Conservation (phyloP, 2,888 invertebrate species). For the Drosophila lacicola region DNA sequence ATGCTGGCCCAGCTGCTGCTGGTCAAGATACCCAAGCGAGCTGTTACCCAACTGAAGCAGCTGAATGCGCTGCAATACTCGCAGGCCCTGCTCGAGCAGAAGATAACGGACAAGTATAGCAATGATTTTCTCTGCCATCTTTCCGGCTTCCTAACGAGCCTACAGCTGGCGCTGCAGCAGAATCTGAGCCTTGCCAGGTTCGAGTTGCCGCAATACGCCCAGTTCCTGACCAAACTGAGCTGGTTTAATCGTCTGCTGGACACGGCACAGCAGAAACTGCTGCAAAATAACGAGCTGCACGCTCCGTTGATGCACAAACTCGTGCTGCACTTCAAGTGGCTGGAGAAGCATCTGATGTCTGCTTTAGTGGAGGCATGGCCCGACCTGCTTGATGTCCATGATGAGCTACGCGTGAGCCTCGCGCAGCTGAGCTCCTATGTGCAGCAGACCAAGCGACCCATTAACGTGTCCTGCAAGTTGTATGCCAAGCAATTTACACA, state of each 20-base stretch:
- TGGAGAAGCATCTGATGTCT: constrained; percentile 88
- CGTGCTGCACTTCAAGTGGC: constrained; percentile 90
- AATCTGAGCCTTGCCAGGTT: constrained; percentile 60
- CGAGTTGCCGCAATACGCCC: constrained; percentile 64
- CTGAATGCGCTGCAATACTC: constrained; percentile 82
- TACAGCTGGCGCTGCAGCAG: constrained; percentile 58
- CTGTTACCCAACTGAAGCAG: constrained; percentile 61
- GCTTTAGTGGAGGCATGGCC: constrained; percentile 44
- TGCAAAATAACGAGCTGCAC: constrained; percentile 83
- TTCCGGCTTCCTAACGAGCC: constrained; percentile 62
- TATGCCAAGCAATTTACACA: constrained; percentile 81
- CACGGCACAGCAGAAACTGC: constrained; percentile 72
- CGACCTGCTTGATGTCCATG: constrained; percentile 14
- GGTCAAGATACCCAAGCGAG: constrained; percentile 51
- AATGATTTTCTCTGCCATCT: constrained; percentile 78
- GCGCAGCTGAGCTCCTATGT: constrained; percentile 67
- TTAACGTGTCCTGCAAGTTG: constrained; percentile 77
- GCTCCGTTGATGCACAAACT: constrained; percentile 88
- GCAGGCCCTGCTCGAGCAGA: constrained; percentile 70
- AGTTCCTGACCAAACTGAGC: constrained; percentile 70
- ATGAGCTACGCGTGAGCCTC: constrained; percentile 52
- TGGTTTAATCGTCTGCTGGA: constrained; percentile 83
- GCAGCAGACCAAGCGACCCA: constrained; percentile 69
- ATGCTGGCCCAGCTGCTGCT: constrained; percentile 72
- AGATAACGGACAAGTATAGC: constrained; percentile 77